Percentiles rank a stretch among this genome's conserved stretches.
Conservation (phyloP, 2,113 vertebrate species). For the Neomonachus schauinslandi region DNA sequence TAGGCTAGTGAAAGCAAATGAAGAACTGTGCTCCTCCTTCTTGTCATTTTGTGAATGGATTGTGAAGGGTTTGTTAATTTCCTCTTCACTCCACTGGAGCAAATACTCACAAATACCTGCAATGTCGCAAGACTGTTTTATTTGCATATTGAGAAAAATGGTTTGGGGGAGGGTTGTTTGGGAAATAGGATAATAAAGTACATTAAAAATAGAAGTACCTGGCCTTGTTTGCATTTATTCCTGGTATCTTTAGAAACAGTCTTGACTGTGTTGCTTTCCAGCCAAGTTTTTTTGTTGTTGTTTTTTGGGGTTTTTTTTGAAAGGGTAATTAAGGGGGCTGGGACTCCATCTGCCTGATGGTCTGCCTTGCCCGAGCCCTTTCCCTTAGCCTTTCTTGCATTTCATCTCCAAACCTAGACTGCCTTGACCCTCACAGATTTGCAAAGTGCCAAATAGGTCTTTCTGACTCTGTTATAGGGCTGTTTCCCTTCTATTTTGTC, state of each 20-base stretch:
- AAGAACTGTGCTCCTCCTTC: conserved; percentile 57
- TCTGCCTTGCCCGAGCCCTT: not conserved
- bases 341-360: conserved; percentile 43
- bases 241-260: conserved; percentile 63
- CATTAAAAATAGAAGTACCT: conserved; percentile 73
- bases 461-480: not conserved
- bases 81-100: conserved; percentile 56
- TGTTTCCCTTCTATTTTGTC: not conserved
- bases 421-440: not conserved
- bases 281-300: conserved; percentile 68
- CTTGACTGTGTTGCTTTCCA: conserved; percentile 54
- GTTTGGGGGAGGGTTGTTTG: conserved; percentile 45
- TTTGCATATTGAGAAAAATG: conserved; percentile 50
- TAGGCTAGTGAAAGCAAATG: not conserved
- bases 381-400: not conserved
- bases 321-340: conserved; percentile 42
- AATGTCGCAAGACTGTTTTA: conserved; percentile 39
- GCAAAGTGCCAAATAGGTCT: not conserved
- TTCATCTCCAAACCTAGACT: not conserved
- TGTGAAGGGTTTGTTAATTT: conserved; percentile 75
- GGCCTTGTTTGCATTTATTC: conserved; percentile 53
- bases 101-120: conserved; percentile 53
- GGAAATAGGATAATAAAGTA: conserved; percentile 55
- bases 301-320: conserved; percentile 64
- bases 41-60: conserved; percentile 79